phyloP scores from a whole-genome alignment of 2,797 vertebrate species.

The Carduelis carduelis region DNA sequence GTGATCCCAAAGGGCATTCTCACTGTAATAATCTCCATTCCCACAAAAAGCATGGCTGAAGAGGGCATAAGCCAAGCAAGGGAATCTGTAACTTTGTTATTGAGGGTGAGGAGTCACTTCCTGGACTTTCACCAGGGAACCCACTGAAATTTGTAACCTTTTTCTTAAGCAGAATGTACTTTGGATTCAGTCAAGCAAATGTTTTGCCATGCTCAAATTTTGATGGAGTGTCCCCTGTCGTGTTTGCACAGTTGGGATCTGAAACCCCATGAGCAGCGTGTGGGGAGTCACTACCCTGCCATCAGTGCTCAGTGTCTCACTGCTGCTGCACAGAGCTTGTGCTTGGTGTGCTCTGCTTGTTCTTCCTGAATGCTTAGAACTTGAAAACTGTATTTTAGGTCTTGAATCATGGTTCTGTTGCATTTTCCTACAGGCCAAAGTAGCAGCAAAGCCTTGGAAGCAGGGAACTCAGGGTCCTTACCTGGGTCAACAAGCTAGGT shows the following conservation, averaged over 20 bases:
- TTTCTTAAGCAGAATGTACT: not conserved
- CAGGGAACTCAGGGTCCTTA: not conserved
- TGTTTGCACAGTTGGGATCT: not conserved
- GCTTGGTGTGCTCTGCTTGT: rapidly evolving
- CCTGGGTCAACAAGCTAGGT: not conserved
- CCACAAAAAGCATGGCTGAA: not conserved
- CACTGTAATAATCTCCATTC: not conserved
- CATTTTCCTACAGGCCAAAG: not conserved
- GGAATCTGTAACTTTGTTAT: not conserved
- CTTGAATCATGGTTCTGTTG: not conserved
- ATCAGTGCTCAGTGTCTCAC: not conserved
- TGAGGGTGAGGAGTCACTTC: not conserved
- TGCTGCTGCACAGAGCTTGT: not conserved
- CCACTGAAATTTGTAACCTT: not conserved
- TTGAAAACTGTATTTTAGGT: not conserved
- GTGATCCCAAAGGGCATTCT: not conserved
- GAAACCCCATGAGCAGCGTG: rapidly evolving
- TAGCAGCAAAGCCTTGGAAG: not conserved
- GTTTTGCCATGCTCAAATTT: not conserved
- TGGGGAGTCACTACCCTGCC: rapidly evolving
- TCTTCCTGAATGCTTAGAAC: not conserved
- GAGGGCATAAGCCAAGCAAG: not conserved
- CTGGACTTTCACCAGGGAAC: not conserved
- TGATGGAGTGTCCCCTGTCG: not conserved
- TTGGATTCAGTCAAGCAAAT: not conserved